Conservation (phyloP, 1,140 invertebrate species). For the Polyergus mexicanus region DNA sequence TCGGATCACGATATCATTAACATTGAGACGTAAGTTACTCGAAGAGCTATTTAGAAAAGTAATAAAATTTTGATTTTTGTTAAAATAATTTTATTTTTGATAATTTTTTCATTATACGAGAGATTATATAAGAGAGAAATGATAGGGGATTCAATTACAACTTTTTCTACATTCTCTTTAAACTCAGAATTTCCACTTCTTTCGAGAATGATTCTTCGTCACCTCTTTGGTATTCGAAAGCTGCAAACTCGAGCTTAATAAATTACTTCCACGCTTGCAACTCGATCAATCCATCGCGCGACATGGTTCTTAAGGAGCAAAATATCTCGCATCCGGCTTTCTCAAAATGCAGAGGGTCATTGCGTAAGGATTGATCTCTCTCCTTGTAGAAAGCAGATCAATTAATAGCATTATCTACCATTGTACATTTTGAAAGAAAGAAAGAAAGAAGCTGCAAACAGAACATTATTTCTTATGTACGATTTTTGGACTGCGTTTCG, state of each 20-base stretch:
- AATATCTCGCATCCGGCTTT: neutral
- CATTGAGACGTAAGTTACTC: constrained; percentile 60
- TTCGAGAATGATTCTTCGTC: neutral
- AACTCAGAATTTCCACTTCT: constrained; percentile 34
- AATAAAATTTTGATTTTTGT: constrained; percentile 37
- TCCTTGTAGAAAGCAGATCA: neutral
- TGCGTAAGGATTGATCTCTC: neutral
- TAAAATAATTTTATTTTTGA: neutral
- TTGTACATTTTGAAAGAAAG: neutral
- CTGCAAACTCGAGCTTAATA: neutral
- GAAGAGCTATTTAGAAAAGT: constrained; percentile 86
- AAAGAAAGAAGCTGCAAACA: neutral
- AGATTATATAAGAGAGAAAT: no score
- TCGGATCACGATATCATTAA: constrained; percentile 7
- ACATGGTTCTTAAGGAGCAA: neutral
- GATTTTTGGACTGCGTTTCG: neutral
- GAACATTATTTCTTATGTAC: neutral
- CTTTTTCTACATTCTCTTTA: neutral
- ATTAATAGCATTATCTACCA: neutral
- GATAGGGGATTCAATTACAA: neutral
- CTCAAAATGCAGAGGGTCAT: neutral
- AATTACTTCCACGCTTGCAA: constrained; percentile 44
- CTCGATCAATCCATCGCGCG: neutral
- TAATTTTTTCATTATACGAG: neutral
- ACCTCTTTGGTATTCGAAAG: constrained; percentile 3